Evolutionary conservation across 2,797 vertebrate species (phyloP).

Genomic region (Muscicapa striata): DNA sequence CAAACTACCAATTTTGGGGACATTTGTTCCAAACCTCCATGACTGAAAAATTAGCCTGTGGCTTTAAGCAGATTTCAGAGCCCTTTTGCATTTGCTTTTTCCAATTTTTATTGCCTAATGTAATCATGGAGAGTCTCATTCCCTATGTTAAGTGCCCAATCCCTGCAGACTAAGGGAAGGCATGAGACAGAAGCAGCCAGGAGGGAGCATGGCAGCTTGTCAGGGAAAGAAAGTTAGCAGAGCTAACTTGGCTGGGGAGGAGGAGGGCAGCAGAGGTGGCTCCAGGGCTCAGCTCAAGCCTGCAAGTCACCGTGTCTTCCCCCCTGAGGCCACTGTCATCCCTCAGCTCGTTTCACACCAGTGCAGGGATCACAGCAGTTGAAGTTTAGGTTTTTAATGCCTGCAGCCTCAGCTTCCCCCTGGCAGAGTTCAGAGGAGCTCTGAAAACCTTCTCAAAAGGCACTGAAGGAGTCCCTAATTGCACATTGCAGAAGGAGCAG

Average conservation of each 20-base stretch:
- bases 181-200: not conserved
- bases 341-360: not conserved
- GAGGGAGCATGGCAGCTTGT: not conserved
- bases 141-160: not conserved
- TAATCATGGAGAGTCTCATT: not conserved
- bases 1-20: not conserved
- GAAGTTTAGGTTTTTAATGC: not conserved
- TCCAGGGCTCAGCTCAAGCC: not conserved
- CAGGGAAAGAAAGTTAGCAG: not conserved
- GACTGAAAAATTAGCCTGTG: not conserved
- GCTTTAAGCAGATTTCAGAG: not conserved
- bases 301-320: not conserved
- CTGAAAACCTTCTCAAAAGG: slow-evolving; percentile 16
- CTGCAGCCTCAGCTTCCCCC: slow-evolving; percentile 13
- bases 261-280: not conserved
- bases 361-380: not conserved
- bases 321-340: not conserved
- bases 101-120: not conserved
- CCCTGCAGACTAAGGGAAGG: not conserved
- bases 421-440: slow-evolving; percentile 4
- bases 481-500: not conserved
- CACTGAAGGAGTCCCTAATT: not conserved
- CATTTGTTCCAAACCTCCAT: not conserved
- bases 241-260: not conserved
- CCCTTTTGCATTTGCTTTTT: not conserved